Evolutionary conservation across 37 sponge, comb jelly and placozoan species (phyloP).

Genomic region (Amphimedon queenslandica): DNA sequence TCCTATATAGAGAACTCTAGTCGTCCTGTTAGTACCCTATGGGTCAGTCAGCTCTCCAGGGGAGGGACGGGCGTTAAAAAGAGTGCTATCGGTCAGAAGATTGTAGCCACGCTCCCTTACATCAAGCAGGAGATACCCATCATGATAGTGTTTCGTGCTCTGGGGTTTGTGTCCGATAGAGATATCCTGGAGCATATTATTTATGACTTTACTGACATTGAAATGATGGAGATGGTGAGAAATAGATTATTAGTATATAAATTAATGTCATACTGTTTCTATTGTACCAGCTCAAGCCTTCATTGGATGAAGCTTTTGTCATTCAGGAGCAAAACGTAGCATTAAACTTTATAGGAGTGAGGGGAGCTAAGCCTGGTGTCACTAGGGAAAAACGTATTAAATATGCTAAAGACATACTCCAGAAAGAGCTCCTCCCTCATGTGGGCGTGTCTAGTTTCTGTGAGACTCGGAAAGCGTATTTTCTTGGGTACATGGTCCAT

Average conservation of each 20-base stretch:
- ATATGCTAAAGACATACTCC: slow-evolving; percentile 98
- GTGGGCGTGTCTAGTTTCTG: slow-evolving; percentile 99
- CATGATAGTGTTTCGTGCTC: slow-evolving; percentile 98
- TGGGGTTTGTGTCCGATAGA: slow-evolving; percentile 98
- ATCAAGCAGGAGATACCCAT: slow-evolving; percentile 97
- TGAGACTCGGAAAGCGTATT: slow-evolving; percentile 99
- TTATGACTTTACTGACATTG: slow-evolving; percentile 98
- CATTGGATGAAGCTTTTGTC: slow-evolving; percentile 99
- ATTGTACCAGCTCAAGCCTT: slow-evolving; percentile 84
- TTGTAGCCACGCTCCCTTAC: slow-evolving; percentile 96
- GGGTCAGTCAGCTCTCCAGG: slow-evolving; percentile 96
- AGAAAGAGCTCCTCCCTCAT: slow-evolving; percentile 99
- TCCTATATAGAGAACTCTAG: slow-evolving; percentile 99
- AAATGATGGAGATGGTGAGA: slow-evolving; percentile 99
- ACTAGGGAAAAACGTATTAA: slow-evolving; percentile 93
- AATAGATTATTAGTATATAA: too few relatives aligned
- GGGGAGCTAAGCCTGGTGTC: slow-evolving; percentile 97
- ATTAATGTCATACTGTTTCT: background rate
- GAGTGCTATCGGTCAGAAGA: slow-evolving; percentile 93
- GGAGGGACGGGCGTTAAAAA: slow-evolving; percentile 83
- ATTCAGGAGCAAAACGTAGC: slow-evolving; percentile 99
- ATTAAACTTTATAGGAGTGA: slow-evolving; percentile 95
- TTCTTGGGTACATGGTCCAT: slow-evolving; percentile 99
- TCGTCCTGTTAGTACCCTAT: slow-evolving; percentile 94
- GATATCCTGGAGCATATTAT: slow-evolving; percentile 99